phyloP scores from a whole-genome alignment of 2,113 vertebrate genomes.

The Nematolebias whitei region DNA sequence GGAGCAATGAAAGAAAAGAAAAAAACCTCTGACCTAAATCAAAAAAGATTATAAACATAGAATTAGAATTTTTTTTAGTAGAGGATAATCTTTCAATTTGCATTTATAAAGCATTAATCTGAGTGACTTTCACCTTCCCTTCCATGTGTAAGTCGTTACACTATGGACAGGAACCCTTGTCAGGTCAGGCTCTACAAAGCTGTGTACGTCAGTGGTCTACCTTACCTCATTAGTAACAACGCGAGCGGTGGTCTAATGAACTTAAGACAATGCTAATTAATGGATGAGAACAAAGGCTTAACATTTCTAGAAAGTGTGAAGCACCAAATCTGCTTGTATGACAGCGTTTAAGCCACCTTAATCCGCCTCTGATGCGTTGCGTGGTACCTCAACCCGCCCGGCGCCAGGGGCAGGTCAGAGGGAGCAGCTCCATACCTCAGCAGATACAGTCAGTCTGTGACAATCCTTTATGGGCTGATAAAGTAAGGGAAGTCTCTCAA shows the following conservation, averaged over 20 bases:
- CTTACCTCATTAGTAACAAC: slow-evolving; percentile 83
- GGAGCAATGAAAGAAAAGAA: not conserved
- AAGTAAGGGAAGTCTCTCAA: slow-evolving; percentile 86
- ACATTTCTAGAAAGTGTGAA: slow-evolving; percentile 80
- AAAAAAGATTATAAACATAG: slow-evolving; percentile 7
- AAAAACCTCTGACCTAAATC: not conserved
- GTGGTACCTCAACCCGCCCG: slow-evolving; percentile 57
- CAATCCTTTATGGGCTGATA: slow-evolving; percentile 90
- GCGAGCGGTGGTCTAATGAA: slow-evolving; percentile 89
- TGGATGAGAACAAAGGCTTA: slow-evolving; percentile 91
- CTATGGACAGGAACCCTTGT: slow-evolving; percentile 79
- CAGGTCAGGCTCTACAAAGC: slow-evolving; percentile 88
- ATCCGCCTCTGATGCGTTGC: slow-evolving; percentile 79
- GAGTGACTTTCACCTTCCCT: slow-evolving; percentile 14
- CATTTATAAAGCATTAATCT: slow-evolving; percentile 22
- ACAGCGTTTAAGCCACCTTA: slow-evolving; percentile 85
- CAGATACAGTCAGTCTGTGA: slow-evolving; percentile 90
- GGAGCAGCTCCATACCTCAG: slow-evolving; percentile 87
- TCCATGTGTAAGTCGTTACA: slow-evolving; percentile 68
- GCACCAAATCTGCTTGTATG: slow-evolving; percentile 81
- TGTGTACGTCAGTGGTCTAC: slow-evolving; percentile 82
- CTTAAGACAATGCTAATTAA: slow-evolving; percentile 99
- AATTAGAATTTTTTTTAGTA: too few relatives aligned
- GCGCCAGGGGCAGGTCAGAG: slow-evolving; percentile 79
- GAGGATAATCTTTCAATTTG: not conserved